Evolutionary conservation across 2,797 vertebrate species (phyloP), one percentile per base, ranked within the genome.

Genomic region (Nannoperca australis): DNA sequence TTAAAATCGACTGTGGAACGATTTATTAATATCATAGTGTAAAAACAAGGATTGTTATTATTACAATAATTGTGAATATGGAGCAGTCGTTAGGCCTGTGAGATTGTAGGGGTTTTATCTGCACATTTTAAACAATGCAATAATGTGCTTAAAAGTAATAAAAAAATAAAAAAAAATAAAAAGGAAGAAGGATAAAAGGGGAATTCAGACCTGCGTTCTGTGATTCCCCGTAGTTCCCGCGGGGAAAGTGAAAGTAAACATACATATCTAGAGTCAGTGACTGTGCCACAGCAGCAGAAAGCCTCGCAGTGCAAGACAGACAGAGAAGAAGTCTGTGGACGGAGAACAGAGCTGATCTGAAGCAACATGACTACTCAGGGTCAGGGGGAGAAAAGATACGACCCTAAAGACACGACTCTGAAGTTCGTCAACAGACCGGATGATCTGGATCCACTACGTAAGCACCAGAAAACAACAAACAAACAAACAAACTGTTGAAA

Each of bases 381-480:
- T 24, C 50, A 58, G 3, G 30, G 56, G 0, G 88, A 90, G 38
- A 95, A 94, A 53, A 18, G 8, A 24, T 94, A 91, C 76, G 85
- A 95, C 55, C 91, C 69, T 3, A 55, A 0, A 1, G 94, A 95
- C 77, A 88, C 70, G 1, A 92, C 92, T 1, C 83, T 95, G 1
- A 95, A 74, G 61, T 93, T 95, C 66, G 95, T 95, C 36, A 84
- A 78, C 60, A 86, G 90, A 11, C 88, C 71, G 0, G 94, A 95
- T 84, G 94, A 88, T 65, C 85, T 94, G 83, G 93, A 94, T 75
- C 83, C 92, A 0, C 0, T 80, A 0, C 82, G 84, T 94, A 64
- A 91, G 92, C 49, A 32, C 2, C 15, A 2, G 20, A 34, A 32
- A 15, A 49, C 1, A 10, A 0, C n/a, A n/a, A n/a, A n/a, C n/a